These are phyloP conservation scores for Pocillopora damicornis DNA, from an alignment of 64 coral and sea anemone genomes.

Conservation along the genomic window DNA sequence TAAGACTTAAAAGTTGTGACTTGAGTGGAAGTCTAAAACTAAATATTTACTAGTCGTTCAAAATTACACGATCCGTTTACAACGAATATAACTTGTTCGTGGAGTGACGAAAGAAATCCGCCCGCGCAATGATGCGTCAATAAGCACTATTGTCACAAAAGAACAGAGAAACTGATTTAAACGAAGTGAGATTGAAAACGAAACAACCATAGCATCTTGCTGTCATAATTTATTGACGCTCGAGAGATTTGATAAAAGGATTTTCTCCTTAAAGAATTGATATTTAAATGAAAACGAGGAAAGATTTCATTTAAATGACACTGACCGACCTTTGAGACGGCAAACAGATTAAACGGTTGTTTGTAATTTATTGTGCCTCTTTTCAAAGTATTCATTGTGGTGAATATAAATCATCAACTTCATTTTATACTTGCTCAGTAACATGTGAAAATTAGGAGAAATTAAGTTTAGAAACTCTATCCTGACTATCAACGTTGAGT, in stretches of 20 bases:
- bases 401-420: no score
- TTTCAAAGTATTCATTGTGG: constrained; percentile 22
- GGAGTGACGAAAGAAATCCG: constrained; percentile 4
- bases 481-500: no score
- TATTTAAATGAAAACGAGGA: background rate
- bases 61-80: constrained; percentile 1
- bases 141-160: background rate
- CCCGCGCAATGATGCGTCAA: constrained; percentile 10
- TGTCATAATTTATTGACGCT: background rate
- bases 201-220: background rate
- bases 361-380: background rate
- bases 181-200: background rate
- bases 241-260: background rate
- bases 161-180: background rate
- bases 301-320: background rate
- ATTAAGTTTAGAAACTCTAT: no score
- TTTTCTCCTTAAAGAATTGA: no score
- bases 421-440: background rate
- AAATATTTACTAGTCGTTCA: background rate
- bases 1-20: background rate
- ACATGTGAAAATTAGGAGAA: no score
- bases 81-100: background rate
- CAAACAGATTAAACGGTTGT: constrained; percentile 24
- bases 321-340: background rate
- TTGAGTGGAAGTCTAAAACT: background rate